Base-by-base conservation (phyloP, 2,797 vertebrate species). In the Rousettus madagascariensis region DNA sequence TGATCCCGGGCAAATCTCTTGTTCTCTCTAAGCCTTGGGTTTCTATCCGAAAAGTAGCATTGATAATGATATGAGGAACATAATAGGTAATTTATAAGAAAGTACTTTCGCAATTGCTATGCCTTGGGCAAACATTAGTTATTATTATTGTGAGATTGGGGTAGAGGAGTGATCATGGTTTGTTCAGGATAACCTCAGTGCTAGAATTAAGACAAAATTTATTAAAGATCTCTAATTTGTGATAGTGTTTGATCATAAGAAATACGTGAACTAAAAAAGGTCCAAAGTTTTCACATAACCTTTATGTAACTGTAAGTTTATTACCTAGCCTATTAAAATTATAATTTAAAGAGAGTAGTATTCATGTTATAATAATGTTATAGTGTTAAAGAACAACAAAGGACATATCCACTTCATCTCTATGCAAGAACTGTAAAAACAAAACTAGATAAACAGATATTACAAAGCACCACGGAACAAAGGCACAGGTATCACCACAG, bases 131-230 rank as follows among this genome's bases (percentile, higher is more conserved):
- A 79, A 65, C 46, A 8, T 41, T 49, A 85, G 17, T 33, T 96
- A 55, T 49, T 90, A 72, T 90, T 86, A 78, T 78, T 43, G 43
- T 15, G 17, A 22, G 28, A 53, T 28, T 36, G 19, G 10, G 20
- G 38, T 65, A 36, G 16, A 33, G 9, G 17, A 22, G 10, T 43
- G 17, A 33, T 53, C 8, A n/a, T 41, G 3, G 19, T 90, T 36
- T 80, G 36, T 88, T 86, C 19, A 82, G 89, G 53, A 89, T 61
- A 89, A 75, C 8, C 28, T 83, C 57, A 30, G 9, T 79, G 24
- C 90, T 90, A 65, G 22, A 33, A 72, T 95, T 93, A 80, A 61
- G 74, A 38, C 2, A 22, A 86, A 7, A 79, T 88, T 90, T 88
- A 57, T 66, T 66, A 55, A 78, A 80, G 30, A 77, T 85, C 24